These are phyloP conservation scores for Malurus elegans DNA, from an alignment of 2,113 vertebrate species.

Conservation along the genomic window DNA sequence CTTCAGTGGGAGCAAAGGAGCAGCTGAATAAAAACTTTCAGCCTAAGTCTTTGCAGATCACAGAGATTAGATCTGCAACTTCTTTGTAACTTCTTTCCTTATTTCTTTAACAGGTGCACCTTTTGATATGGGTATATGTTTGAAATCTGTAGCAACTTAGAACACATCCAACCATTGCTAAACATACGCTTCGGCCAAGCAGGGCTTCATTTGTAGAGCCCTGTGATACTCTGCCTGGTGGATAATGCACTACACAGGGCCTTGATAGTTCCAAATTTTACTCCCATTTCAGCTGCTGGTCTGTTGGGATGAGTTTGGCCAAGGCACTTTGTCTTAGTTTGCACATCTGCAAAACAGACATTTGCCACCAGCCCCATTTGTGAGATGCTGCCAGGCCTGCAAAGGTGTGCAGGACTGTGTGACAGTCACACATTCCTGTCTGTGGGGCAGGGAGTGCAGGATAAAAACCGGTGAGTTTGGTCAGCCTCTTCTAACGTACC, in stretches of 20 bases:
- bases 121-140: neutral
- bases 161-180: neutral
- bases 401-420: neutral
- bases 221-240: neutral
- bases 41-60: neutral
- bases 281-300: rapidly evolving
- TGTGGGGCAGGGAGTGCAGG: neutral
- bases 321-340: neutral
- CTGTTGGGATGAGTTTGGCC: neutral
- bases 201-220: neutral
- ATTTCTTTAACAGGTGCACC: rapidly evolving
- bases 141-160: neutral
- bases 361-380: neutral
- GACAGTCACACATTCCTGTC: neutral
- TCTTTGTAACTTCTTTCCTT: neutral
- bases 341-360: neutral
- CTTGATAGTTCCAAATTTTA: neutral
- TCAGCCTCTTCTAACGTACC: rapidly evolving
- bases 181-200: neutral
- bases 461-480: neutral
- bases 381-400: neutral
- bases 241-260: no score
- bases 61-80: neutral
- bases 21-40: neutral
- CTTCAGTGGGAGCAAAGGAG: neutral